phyloP scores from a whole-genome alignment of 2,797 vertebrate genomes.

The Avahi laniger region DNA sequence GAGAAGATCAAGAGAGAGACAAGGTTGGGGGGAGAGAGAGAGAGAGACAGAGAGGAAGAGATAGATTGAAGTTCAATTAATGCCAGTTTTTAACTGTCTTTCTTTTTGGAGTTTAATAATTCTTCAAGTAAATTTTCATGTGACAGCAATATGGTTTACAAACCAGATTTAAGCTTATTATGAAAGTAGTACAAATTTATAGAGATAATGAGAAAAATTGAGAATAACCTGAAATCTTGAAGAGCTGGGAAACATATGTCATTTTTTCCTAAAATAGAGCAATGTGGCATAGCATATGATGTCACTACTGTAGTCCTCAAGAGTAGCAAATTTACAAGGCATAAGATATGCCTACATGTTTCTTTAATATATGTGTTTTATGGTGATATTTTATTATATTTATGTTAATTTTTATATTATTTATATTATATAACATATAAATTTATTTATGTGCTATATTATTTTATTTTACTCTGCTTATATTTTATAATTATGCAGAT shows the following conservation, averaged over 20 bases:
- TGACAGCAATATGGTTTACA: not conserved
- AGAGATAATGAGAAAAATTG: not conserved
- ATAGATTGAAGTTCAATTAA: not conserved
- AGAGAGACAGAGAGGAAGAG: not conserved
- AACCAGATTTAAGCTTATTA: not conserved
- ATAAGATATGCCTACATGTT: not conserved
- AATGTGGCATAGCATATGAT: not conserved
- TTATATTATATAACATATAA: not conserved
- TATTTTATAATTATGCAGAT: not conserved
- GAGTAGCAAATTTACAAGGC: not conserved
- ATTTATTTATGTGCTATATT: not conserved
- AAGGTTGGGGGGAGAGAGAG: too few relatives aligned
- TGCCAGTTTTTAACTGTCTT: not conserved
- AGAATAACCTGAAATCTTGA: constrained; percentile 26
- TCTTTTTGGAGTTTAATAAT: not conserved
- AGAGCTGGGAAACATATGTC: not conserved
- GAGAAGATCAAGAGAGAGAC: not conserved
- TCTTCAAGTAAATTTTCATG: not conserved
- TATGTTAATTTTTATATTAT: not conserved
- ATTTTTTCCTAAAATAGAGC: constrained; percentile 32
- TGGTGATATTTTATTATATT: not conserved
- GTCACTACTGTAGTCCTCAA: not conserved
- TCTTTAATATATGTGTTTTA: not conserved
- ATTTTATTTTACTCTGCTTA: not conserved
- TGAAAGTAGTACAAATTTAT: not conserved